Conservation (phyloP, 2,797 vertebrate genomes). For the Vespertilio murinus region DNA sequence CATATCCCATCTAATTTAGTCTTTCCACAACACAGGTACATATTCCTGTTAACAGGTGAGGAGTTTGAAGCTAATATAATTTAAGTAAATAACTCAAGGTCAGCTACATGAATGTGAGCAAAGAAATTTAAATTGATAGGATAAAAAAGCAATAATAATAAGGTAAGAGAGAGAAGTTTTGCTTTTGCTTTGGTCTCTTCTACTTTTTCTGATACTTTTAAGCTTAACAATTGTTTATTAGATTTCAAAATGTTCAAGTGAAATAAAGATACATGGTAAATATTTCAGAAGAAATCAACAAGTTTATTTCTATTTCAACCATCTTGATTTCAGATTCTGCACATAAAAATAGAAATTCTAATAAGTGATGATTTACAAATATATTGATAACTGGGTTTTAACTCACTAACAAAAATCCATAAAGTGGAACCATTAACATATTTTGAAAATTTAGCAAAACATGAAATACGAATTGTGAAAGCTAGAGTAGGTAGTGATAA, state of each 20-base stretch:
- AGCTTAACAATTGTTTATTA: not conserved
- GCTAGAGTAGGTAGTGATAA: not conserved
- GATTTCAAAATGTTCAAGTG: not conserved
- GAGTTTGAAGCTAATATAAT: not conserved
- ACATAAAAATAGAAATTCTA: slow-evolving; percentile 44
- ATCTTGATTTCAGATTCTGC: slow-evolving; percentile 22
- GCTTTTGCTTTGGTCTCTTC: not conserved
- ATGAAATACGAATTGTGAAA: slow-evolving; percentile 25
- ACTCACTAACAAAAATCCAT: not conserved
- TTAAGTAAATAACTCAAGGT: not conserved
- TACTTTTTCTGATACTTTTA: not conserved
- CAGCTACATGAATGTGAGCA: not conserved
- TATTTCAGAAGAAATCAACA: slow-evolving; percentile 21
- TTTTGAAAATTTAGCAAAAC: not conserved
- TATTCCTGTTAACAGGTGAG: not conserved
- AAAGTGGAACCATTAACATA: not conserved
- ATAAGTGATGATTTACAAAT: slow-evolving; percentile 6
- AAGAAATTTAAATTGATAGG: not conserved
- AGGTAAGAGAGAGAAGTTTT: not conserved
- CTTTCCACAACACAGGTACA: not conserved
- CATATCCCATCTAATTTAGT: not conserved
- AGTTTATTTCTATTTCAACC: not conserved
- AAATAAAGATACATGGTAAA: slow-evolving; percentile 11
- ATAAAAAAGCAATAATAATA: not conserved
- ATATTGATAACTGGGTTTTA: not conserved